A percentile compares a stretch with the other conserved stretches of the same genome.
These are phyloP conservation scores for Rhyacophila evoluta DNA, from an alignment of 2,888 invertebrate species.

Conservation along the genomic window DNA sequence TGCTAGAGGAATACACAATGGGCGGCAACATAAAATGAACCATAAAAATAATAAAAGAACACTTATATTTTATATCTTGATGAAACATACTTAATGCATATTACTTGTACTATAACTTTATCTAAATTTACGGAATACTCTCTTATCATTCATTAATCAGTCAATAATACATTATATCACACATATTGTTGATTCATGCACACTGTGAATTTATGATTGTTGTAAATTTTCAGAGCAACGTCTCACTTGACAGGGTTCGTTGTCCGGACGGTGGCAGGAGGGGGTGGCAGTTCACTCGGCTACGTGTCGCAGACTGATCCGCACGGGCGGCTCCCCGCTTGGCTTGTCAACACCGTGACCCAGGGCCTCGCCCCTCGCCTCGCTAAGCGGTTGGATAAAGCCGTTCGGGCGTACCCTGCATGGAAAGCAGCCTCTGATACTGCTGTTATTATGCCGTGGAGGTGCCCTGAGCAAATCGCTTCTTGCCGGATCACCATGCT, in stretches of 20 bases:
- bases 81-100: too few relatives aligned
- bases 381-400: conserved; percentile 84
- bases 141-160: background rate
- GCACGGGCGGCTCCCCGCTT: conserved; percentile 86
- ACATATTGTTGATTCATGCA: too few relatives aligned
- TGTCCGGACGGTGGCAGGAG: conserved; percentile 70
- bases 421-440: conserved; percentile 84
- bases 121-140: background rate
- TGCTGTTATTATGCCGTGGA: conserved; percentile 88
- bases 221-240: conserved; percentile 66
- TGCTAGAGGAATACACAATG: too few relatives aligned
- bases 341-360: conserved; percentile 90
- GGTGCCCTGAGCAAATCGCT: conserved; percentile 85
- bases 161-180: too few relatives aligned
- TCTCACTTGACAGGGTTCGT: conserved; percentile 77
- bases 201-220: background rate
- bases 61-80: too few relatives aligned
- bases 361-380: conserved; percentile 89
- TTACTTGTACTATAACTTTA: too few relatives aligned
- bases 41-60: too few relatives aligned
- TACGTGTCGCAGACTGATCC: conserved; percentile 94
- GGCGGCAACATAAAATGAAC: too few relatives aligned
- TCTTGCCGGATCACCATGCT: conserved; percentile 77
- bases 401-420: conserved; percentile 81
- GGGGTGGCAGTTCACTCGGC: conserved; percentile 80